Base-by-base conservation (phyloP, 1,140 invertebrate genomes). In the Conus ventricosus region DNA sequence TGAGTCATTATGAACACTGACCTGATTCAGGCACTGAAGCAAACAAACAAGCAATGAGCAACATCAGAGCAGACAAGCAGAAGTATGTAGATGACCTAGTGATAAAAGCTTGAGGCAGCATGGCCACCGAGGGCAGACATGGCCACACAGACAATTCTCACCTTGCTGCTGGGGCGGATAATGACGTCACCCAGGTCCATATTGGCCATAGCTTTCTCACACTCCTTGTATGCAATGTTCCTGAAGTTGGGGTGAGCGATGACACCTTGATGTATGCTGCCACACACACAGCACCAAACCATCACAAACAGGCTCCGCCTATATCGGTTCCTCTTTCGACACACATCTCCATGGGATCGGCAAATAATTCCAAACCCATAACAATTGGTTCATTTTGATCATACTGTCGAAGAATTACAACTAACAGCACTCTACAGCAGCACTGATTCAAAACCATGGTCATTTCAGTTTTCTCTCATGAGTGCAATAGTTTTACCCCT, bases 221-320 rank as follows among this genome's bases (percentile, higher is more conserved):
- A 97, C 93, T 99, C 98, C 0, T 97, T 96, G 94, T 97, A 99
- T 17, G 97, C 98, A 89, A 99, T 98, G 94, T 99, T 99, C 91
- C 99, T 97, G 96, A 99, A 99, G 0, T 97, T 97, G 0, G 98
- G 99, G 96, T 99, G 99, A 25, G 99, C 98, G 88, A 99, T 99
- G 0, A 99, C 98, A 11, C 99, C 92, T 99, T 99, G 0, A 99
- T 97, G 94, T 95, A 95, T 7, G 94, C 94, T 95, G 91, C 53
- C n/a, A 81, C 39, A 80, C 39, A 80, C 54, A 81, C 78, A 81
- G n/a, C 75, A 87, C 39, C 39, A 39, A 39, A 3, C 39, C 39
- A 53, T 39, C 5, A 27, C 82, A 84, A 84, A 39, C 39, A 39
- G 39, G 3, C 39, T 39, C 39, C 39, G 39, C 1, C 13, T 27